Evolutionary conservation across 2,888 invertebrate species (phyloP).

Genomic region (Mesoligia furuncula): DNA sequence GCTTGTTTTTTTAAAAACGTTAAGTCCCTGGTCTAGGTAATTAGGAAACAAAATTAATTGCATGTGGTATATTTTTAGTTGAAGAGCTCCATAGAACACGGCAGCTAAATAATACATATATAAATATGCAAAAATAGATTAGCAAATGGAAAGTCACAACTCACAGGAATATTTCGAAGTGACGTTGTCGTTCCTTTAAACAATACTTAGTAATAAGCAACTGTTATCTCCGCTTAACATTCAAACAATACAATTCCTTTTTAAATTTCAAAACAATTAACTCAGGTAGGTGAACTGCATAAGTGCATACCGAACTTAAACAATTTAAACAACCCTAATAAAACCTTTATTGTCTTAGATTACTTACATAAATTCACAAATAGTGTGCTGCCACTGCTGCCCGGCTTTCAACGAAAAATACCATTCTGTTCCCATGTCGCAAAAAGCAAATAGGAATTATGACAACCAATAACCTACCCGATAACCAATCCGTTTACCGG

Average conservation of each 20-base stretch:
- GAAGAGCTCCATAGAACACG: neutral
- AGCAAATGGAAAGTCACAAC: neutral
- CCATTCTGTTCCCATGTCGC: neutral
- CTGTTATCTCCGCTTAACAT: constrained; percentile 1
- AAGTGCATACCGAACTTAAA: neutral
- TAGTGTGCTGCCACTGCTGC: neutral
- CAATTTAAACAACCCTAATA: neutral
- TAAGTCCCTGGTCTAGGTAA: neutral
- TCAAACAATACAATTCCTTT: constrained; percentile 18
- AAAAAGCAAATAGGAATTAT: neutral
- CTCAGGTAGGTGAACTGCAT: constrained; percentile 18
- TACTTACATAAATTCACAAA: neutral
- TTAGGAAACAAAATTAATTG: neutral
- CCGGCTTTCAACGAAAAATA: constrained; percentile 1
- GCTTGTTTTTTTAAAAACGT: no score
- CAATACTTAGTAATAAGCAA: constrained; percentile 8
- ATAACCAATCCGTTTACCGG: neutral
- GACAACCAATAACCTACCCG: no score
- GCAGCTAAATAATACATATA: no score
- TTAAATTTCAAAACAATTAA: neutral
- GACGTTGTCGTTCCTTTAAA: constrained; percentile 5
- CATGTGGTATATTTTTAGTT: neutral
- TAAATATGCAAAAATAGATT: neutral
- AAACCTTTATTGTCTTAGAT: neutral
- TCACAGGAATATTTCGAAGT: constrained; percentile 7